Conservation (phyloP, 2,888 invertebrate species). For the Xanthorhoe spadicearia region DNA sequence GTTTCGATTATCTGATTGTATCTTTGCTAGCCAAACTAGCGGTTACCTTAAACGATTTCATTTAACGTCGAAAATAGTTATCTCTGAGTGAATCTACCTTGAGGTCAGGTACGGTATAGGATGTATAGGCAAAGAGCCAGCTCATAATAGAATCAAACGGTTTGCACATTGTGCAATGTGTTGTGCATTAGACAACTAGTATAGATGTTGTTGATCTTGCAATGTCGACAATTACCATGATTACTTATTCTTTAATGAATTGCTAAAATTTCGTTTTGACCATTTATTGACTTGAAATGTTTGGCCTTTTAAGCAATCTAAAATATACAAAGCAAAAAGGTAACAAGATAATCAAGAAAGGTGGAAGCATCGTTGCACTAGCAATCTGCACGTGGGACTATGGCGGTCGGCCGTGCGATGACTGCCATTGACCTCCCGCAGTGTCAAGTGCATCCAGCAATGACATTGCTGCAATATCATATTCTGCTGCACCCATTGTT, state of each 20-base stretch:
- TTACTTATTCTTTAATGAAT: background rate
- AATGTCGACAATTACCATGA: background rate
- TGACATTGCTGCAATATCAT: conserved; percentile 52
- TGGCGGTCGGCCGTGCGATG: conserved; percentile 50
- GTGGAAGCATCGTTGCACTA: conserved; percentile 40
- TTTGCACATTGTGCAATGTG: background rate
- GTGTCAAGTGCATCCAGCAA: conserved; percentile 71
- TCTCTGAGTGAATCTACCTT: conserved; percentile 51
- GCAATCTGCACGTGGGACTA: conserved; percentile 40
- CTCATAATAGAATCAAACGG: conserved; percentile 14
- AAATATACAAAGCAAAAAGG: background rate
- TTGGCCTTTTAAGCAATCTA: background rate
- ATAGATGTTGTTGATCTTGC: background rate
- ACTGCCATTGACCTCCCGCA: conserved; percentile 68
- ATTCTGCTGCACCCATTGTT: conserved; percentile 39
- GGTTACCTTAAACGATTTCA: conserved; percentile 45
- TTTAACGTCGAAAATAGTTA: conserved; percentile 55
- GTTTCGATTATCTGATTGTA: conserved; percentile 22
- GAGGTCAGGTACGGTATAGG: conserved; percentile 70
- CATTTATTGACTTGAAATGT: background rate
- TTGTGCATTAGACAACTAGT: background rate
- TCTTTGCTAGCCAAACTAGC: conserved; percentile 33
- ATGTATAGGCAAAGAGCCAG: conserved; percentile 45
- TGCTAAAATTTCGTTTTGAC: background rate
- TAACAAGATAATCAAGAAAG: background rate